These are phyloP conservation scores for Lysiphlebus fabarum DNA, from an alignment of 1,140 invertebrate species.

Conservation along the genomic window DNA sequence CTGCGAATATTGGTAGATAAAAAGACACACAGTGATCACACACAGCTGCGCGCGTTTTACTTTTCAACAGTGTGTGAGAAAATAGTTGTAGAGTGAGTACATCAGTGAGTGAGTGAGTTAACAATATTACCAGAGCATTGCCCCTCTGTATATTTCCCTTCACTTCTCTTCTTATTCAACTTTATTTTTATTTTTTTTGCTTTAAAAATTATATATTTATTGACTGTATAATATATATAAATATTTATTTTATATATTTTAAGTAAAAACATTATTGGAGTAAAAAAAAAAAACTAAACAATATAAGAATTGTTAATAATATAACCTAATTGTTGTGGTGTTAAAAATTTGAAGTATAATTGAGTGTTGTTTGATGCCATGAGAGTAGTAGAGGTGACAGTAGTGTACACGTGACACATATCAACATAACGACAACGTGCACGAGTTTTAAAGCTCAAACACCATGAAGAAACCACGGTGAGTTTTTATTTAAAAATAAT, in stretches of 20 bases:
- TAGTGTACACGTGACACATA: slow-evolving; percentile 44
- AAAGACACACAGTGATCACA: slow-evolving; percentile 7
- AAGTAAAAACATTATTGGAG: no score
- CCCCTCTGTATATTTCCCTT: slow-evolving; percentile 25
- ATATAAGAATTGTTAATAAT: background rate
- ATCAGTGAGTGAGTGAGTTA: slow-evolving; percentile 26
- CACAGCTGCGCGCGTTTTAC: slow-evolving; percentile 14
- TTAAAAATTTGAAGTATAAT: slow-evolving; percentile 1
- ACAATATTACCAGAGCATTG: slow-evolving; percentile 45
- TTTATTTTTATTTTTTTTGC: no score
- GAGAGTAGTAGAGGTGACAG: slow-evolving; percentile 33
- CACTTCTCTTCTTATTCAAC: background rate
- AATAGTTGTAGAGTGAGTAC: slow-evolving; percentile 6
- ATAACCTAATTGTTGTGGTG: background rate
- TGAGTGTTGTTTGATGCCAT: slow-evolving; percentile 28
- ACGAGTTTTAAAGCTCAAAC: slow-evolving; percentile 25
- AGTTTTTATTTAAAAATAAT: slow-evolving; percentile 27
- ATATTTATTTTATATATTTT: no score
- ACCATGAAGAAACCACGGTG: slow-evolving; percentile 47
- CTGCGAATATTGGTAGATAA: slow-evolving; percentile 5
- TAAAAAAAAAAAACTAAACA: background rate
- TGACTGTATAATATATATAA: no score
- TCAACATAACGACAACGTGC: slow-evolving; percentile 30
- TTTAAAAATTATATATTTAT: no score
- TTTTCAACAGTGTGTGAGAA: slow-evolving; percentile 18